phyloP scores from a whole-genome alignment of 2,113 vertebrate species.

The Myodes glareolus region DNA sequence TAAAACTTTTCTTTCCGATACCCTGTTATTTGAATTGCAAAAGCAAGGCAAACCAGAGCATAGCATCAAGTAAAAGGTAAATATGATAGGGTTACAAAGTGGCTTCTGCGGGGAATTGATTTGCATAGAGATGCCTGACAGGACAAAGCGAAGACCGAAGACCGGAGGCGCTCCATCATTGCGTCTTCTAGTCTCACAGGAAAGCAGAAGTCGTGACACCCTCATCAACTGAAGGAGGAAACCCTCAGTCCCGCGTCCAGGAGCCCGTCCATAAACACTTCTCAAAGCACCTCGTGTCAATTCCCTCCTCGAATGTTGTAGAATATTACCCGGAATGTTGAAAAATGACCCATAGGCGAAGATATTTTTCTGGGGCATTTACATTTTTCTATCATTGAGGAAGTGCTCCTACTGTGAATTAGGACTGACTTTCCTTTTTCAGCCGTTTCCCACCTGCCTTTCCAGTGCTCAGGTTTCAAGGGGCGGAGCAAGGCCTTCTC shows the following conservation, averaged over 20 bases:
- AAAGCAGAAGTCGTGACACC: neutral
- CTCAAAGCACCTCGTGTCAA: neutral
- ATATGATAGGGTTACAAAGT: neutral
- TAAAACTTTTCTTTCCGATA: slow-evolving; percentile 25
- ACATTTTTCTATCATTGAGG: slow-evolving; percentile 8
- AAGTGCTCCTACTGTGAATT: neutral
- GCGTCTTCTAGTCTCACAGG: neutral
- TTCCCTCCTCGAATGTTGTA: neutral
- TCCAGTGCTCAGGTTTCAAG: neutral
- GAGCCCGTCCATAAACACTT: neutral
- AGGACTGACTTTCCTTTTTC: neutral
- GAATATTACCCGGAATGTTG: neutral
- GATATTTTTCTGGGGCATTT: slow-evolving; percentile 24
- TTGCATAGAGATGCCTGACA: slow-evolving; percentile 10
- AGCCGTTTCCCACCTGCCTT: neutral
- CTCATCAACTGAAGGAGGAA: neutral
- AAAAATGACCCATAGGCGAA: neutral
- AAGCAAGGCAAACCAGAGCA: neutral
- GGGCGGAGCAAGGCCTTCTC: rapidly evolving
- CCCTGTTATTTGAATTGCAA: slow-evolving; percentile 61
- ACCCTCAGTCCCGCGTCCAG: neutral
- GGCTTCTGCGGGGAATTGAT: neutral
- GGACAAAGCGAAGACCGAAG: neutral
- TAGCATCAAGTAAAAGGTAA: slow-evolving; percentile 43
- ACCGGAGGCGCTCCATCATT: neutral